These are phyloP conservation scores for Umimayanthus chanpuru DNA, from an alignment of 92 coral and sea anemone genomes.

Conservation along the genomic window DNA sequence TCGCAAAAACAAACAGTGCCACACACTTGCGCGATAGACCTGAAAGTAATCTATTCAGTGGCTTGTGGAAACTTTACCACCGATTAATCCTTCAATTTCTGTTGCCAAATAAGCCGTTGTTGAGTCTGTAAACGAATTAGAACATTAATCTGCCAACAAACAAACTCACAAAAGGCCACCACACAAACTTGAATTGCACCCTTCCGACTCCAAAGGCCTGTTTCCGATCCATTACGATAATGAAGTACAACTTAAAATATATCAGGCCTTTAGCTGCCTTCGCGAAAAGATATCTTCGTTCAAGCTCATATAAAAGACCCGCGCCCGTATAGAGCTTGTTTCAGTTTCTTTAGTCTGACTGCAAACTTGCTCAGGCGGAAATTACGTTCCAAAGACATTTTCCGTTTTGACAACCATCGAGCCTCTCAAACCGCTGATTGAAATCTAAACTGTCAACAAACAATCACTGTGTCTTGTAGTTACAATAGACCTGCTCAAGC, in stretches of 20 bases:
- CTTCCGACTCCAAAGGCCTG: not conserved
- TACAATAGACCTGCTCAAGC: constrained; percentile 15
- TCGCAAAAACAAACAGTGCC: not conserved
- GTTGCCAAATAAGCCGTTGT: constrained; percentile 8
- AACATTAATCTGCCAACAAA: not conserved
- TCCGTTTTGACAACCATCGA: constrained; percentile 8
- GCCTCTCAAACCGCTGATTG: constrained; percentile 9
- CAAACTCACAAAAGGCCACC: not conserved
- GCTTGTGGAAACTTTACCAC: not conserved
- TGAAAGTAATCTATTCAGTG: constrained; percentile 9
- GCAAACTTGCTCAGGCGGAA: constrained; percentile 38
- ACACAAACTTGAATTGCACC: not conserved
- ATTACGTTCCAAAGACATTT: constrained; percentile 14
- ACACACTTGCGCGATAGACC: not conserved
- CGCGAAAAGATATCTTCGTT: not conserved
- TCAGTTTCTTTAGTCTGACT: constrained; percentile 35
- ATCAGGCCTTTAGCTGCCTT: not conserved
- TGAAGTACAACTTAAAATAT: not conserved
- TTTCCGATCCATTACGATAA: not conserved
- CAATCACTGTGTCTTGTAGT: not conserved
- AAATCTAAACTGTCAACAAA: constrained; percentile 3
- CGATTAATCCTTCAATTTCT: not conserved
- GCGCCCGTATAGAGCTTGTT: constrained; percentile 9
- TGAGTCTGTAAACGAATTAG: constrained; percentile 7
- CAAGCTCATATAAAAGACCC: constrained; percentile 9